Percentiles rank a stretch among this genome's conserved stretches.
These are phyloP conservation scores for Mystacornis crossleyi DNA, from an alignment of 2,113 vertebrate species.

Conservation along the genomic window DNA sequence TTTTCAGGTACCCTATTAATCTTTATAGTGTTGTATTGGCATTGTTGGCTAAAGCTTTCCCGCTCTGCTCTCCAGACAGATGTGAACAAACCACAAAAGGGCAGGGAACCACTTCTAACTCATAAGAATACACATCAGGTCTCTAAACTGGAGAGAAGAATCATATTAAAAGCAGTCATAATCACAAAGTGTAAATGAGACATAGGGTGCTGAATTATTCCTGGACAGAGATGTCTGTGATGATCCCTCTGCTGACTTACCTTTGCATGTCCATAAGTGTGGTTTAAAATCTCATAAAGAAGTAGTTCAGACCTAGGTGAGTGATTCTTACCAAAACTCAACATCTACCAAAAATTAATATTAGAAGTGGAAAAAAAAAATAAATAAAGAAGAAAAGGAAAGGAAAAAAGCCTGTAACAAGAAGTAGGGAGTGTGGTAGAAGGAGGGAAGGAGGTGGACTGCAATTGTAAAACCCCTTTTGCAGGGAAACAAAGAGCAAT, in stretches of 20 bases:
- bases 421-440: background rate
- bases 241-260: background rate
- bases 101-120: conserved; percentile 42
- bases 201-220: background rate
- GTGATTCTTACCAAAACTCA: background rate
- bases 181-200: conserved; percentile 40
- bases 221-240: background rate
- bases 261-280: background rate
- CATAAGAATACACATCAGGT: conserved; percentile 4
- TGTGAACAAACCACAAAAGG: background rate
- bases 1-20: conserved; percentile 77
- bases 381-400: background rate
- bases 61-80: conserved; percentile 7
- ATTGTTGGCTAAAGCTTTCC: conserved; percentile 38
- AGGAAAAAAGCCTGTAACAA: background rate
- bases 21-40: conserved; percentile 72
- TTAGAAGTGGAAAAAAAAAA: background rate
- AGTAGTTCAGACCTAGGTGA: background rate
- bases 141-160: conserved; percentile 56
- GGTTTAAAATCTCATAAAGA: conserved; percentile 29
- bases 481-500: conserved; percentile 47
- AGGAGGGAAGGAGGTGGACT: conserved; percentile 25
- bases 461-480: background rate
- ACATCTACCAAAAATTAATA: background rate
- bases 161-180: conserved; percentile 33